Conservation (phyloP, 2,113 vertebrate genomes). For the Sinocyclocheilus anshuiensis region DNA sequence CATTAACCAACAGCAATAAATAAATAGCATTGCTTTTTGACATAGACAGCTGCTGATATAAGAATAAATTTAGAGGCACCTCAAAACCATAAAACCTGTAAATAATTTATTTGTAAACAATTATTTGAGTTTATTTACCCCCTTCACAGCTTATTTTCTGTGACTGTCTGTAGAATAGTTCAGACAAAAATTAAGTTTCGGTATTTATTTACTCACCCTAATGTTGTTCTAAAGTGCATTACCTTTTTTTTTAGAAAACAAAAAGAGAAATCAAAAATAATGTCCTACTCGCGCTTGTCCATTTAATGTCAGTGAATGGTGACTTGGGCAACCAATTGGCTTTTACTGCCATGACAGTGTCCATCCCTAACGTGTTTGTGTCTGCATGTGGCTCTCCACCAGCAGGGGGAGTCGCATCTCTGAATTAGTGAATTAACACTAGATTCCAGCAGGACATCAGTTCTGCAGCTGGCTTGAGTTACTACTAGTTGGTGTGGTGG, state of each 20-base stretch:
- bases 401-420: constrained; percentile 16
- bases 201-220: background rate
- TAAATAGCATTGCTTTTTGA: background rate
- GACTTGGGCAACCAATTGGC: too few species aligned
- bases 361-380: background rate
- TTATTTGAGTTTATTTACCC: background rate
- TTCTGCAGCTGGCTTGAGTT: background rate
- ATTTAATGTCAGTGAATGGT: too few species aligned
- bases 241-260: background rate
- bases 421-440: background rate
- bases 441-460: background rate
- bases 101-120: background rate
- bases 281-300: too few species aligned
- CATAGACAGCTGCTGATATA: too few species aligned
- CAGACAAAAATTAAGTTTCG: background rate
- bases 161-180: background rate
- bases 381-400: background rate
- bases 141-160: background rate
- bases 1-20: too few species aligned
- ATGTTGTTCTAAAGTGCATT: background rate
- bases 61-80: too few species aligned
- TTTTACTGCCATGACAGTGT: background rate
- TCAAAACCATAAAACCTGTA: background rate
- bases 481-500: too few species aligned
- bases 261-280: too few species aligned